Base-by-base conservation (phyloP, 2,113 vertebrate species). In the Lichenostomus cassidix region DNA sequence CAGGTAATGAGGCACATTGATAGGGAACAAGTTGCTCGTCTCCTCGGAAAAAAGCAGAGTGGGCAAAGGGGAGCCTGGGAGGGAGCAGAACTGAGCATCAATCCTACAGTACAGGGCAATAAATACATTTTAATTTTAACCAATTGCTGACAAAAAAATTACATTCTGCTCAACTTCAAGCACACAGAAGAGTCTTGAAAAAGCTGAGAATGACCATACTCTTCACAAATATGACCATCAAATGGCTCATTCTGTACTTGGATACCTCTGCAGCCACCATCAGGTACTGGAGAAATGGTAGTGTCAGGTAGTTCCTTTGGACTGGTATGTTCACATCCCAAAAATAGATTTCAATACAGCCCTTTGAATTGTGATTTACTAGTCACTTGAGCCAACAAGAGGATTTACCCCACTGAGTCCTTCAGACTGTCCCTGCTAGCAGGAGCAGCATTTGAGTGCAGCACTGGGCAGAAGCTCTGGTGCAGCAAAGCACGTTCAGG, bases 21-120 rank as follows among this genome's bases (percentile, higher is more conserved):
- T 1, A 8, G 16, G 7, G 19, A 87, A 13, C 0, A 7, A 63
- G n/a, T 64, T 63, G 11, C 39, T 89, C 0, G 0, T 81, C 39
- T 60, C 35, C 12, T 39, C 21, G 25, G 29, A 62, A 31, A 8
- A 84, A 62, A 70, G 10, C 17, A 87, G n/a, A 67, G 19, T 12
- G 55, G 22, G 69, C 9, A 87, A 67, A 91, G 42, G 21, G 20
- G 7, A 91, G 25, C 7, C 29, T 2, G 1, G 4, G 29, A 3
- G 7, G 28, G 16, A 69, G 4, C 16, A 65, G 13, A 89, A 56
- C 24, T 19, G 15, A 70, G 7, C 20, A 83, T 7, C 7, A 58
- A 58, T 8, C 4, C 28, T 37, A 21, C 0, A 3, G 4, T 44
- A 37, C 3, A 49, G 44, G 9, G 39, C 5, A 79, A 56, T 14